A percentile compares a stretch with the other conserved stretches of the same genome.
Conservation (phyloP, 2,797 vertebrate species). For the Eremophila alpestris region DNA sequence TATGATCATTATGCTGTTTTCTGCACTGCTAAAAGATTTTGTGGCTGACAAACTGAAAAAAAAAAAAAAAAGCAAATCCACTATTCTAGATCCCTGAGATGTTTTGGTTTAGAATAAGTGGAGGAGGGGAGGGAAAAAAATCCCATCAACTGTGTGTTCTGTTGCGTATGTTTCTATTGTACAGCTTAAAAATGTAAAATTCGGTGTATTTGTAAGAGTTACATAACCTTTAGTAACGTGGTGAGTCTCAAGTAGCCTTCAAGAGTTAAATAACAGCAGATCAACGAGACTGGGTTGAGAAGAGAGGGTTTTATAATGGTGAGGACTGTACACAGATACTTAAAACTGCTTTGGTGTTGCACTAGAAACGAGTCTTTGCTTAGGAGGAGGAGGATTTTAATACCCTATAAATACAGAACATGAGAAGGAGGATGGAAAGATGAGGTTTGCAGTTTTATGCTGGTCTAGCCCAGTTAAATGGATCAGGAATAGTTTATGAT, state of each 20-base stretch:
- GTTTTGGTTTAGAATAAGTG: not conserved
- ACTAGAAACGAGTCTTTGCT: not conserved
- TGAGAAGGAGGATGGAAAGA: not conserved
- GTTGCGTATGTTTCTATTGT: not conserved
- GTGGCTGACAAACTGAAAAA: not conserved
- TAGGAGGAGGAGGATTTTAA: not conserved
- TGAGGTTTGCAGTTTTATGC: not conserved
- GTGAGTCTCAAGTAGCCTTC: not conserved
- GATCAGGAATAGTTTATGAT: not conserved
- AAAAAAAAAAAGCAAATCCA: not conserved
- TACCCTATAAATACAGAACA: not conserved
- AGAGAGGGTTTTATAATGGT: not conserved
- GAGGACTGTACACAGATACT: not conserved
- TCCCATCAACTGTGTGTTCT: not conserved
- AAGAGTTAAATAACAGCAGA: constrained; percentile 49
- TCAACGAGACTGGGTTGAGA: not conserved
- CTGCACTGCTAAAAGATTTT: not conserved
- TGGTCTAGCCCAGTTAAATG: not conserved
- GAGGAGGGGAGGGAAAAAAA: not conserved
- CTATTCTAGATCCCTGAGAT: not conserved
- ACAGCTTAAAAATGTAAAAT: not conserved
- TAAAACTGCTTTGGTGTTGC: not conserved
- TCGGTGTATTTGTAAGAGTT: not conserved
- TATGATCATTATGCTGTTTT: not conserved
- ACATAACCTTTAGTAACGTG: not conserved